Base-by-base conservation (phyloP, 2,888 invertebrate species). In the Phalera bucephala region DNA sequence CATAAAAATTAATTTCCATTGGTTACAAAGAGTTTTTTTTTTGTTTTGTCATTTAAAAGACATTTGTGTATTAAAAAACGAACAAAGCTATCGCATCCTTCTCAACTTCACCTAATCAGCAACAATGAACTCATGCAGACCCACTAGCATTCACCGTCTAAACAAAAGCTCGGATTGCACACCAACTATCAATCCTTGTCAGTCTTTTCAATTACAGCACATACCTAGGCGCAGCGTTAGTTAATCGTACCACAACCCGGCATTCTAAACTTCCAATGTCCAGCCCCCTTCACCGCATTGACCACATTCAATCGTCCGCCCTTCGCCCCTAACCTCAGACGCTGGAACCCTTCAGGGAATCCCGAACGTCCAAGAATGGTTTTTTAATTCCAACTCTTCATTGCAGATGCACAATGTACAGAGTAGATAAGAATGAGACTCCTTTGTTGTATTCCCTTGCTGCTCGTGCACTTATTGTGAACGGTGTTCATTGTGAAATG, bases 271-370 rank as follows among this genome's bases (percentile, higher is more conserved):
- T 31, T 27, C 34, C 52, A 54, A 61, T 59, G 64, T 60, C 64
- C 76, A 72, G 61, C 56, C 59, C 64, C 60, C 36, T n/a, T n/a
- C 35, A 33, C 72, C 72, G 45, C 80, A 72, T 37, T 64, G 67
- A 80, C 85, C 83, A 64, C 82, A 84, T 83, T 80, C 81, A 83
- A 83, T 80, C 79, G 74, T 46, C 36, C 59, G 42, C 57, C 73
- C 73, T 72, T 66, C 72, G 70, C 76, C 80, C 74, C 76, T 45
- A 25, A 55, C 59, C 59, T 58, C 59, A 58, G 59, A 58, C 55
- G 50, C 52, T 22, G 55, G 46, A 76, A 65, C 70, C 71, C 76
- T 72, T 71, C 54, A 56, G 76, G 72, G 77, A 75, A 73, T 74
- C 60, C 66, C 40, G 42, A 58, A 59, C 55, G 67, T 73, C 64